Percentiles rank a stretch among this genome's conserved stretches.
Conservation (phyloP, 2,113 vertebrate genomes). For the Apteryx owenii region DNA sequence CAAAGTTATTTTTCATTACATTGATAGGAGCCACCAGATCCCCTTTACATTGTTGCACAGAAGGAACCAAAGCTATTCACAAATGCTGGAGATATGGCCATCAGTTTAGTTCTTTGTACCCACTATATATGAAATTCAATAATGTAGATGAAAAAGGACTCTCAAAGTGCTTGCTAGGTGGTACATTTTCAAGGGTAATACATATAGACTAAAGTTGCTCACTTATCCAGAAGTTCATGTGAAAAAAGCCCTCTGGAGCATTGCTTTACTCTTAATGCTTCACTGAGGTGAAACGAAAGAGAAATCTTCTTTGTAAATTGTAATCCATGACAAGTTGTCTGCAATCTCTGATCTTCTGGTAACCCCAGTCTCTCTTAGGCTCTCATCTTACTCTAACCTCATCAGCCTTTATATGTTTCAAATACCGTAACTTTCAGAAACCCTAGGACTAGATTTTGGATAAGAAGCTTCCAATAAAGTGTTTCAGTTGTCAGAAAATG, state of each 20-base stretch:
- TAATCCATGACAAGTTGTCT: not conserved
- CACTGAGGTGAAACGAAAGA: not conserved
- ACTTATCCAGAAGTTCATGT: not conserved
- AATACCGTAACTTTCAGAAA: conserved; percentile 30
- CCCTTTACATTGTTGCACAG: not conserved
- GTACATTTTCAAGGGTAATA: not conserved
- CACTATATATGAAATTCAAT: not conserved
- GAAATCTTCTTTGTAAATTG: not conserved
- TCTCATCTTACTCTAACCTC: conserved; percentile 5
- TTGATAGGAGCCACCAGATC: not conserved
- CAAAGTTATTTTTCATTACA: not conserved
- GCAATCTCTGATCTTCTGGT: not conserved
- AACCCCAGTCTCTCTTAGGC: not conserved
- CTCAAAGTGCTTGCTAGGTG: not conserved
- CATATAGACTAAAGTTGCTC: not conserved
- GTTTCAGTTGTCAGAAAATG: not conserved
- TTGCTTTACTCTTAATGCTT: not conserved
- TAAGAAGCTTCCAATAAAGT: not conserved
- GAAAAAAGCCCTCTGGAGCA: not conserved
- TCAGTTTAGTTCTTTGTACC: not conserved
- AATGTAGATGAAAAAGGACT: not conserved
- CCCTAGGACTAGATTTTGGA: not conserved
- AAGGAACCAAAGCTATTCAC: not conserved
- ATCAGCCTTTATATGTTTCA: conserved; percentile 6
- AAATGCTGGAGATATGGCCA: not conserved